Conservation (phyloP, 2,797 vertebrate genomes). For the Coregonus ussuriensis region DNA sequence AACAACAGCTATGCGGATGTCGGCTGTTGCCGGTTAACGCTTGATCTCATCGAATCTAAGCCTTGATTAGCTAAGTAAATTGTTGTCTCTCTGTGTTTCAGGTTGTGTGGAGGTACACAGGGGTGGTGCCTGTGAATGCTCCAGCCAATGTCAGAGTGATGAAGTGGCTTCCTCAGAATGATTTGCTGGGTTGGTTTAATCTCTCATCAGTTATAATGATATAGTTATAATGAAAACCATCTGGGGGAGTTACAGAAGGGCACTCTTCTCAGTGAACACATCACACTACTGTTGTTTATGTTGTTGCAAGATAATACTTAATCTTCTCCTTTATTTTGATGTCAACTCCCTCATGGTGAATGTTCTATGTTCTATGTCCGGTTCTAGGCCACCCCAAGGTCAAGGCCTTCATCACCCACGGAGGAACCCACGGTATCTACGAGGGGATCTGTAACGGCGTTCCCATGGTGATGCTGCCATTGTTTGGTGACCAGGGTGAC, state of each 20-base stretch:
- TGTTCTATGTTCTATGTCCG: not conserved
- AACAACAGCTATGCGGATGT: too few species aligned
- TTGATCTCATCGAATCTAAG: too few species aligned
- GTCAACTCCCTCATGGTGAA: not conserved
- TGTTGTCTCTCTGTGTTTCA: conserved; percentile 50
- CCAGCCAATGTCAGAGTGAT: conserved; percentile 84
- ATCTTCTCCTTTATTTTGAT: not conserved
- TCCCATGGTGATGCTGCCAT: conserved; percentile 91
- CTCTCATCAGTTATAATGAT: not conserved
- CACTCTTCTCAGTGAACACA: not conserved
- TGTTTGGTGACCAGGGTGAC: conserved; percentile 91
- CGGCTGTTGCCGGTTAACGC: too few species aligned
- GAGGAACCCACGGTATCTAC: conserved; percentile 88
- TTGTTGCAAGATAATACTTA: not conserved
- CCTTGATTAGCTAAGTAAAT: not conserved
- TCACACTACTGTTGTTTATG: not conserved
- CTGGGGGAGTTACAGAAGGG: not conserved
- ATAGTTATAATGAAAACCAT: not conserved
- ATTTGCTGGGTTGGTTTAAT: conserved; percentile 84
- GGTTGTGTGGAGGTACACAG: conserved; percentile 92
- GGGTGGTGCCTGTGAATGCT: conserved; percentile 72
- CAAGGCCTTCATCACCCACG: conserved; percentile 89
- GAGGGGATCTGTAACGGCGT: conserved; percentile 89
- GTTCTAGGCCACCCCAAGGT: conserved; percentile 83
- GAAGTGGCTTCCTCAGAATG: conserved; percentile 96